Base-by-base conservation (phyloP, 2,113 vertebrate species). In the Pseudorhombus dupliciocellatus region DNA sequence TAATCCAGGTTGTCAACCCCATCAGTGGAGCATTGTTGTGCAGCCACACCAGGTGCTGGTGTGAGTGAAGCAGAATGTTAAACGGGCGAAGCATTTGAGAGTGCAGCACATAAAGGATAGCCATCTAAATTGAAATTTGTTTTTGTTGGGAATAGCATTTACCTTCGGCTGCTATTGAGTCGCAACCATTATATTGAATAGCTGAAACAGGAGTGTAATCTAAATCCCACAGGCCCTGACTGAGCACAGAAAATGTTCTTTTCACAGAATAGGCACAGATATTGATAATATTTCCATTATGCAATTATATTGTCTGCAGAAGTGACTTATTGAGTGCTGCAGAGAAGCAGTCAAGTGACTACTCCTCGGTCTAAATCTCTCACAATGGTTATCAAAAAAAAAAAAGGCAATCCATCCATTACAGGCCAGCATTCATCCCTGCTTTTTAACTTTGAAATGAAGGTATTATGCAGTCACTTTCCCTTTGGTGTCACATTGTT, bases 211-310 rank as follows among this genome's bases (percentile, higher is more conserved):
- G 81, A 83, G 76, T 73, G 77, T 86, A 81, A 87, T 84, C 78
- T 90, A 84, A 84, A 81, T 84, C 71, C 81, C 54, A 12, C 62
- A 64, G 80, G 80, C 75, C 63, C 74, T 60, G 71, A 59, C 74
- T 80, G 76, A 80, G 73, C 73, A 73, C 52, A 79, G 78, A 77
- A 84, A 66, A 77, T 70, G 64, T 48, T 87, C 74, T 83, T 86
- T 82, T 83, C 77, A 83, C 75, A 80, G 81, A 76, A 84, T 75
- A 77, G 75, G 79, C 66, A 7, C 65, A 70, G 70, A 74, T 84
- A 84, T 87, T 90, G 73, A 89, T 89, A 76, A 84, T 72, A 86
- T 80, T 84, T 90, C 74, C 58, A 83, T 88, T 79, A 85, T 73
- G 75, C 75, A 84, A 79, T 83, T 89, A 85, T 83, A 82, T 73